Conservation (phyloP, 2,797 vertebrate species). For the Acipenser ruthenus region DNA sequence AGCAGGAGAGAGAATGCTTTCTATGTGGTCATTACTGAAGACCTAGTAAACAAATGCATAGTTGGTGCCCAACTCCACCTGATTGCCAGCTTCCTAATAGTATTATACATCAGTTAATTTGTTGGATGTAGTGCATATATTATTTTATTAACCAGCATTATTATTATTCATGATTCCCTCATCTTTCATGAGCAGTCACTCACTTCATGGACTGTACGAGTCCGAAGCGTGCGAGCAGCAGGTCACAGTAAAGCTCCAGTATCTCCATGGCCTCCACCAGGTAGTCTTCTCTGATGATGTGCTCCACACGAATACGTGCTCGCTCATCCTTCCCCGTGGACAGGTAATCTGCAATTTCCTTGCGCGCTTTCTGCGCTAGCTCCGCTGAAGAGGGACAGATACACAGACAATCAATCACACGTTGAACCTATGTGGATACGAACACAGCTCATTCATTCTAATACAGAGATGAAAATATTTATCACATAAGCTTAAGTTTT, state of each 20-base stretch:
- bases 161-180: too few species aligned
- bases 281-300: constrained; percentile 97
- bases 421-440: neutral
- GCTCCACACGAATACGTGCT: constrained; percentile 91
- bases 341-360: constrained; percentile 95
- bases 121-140: too few species aligned
- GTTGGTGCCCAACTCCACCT: too few species aligned
- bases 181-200: constrained; percentile 32
- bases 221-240: constrained; percentile 86
- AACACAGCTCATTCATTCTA: too few species aligned
- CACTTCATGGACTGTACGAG: constrained; percentile 98
- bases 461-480: too few species aligned
- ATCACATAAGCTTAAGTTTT: constrained; percentile 5
- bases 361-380: constrained; percentile 90
- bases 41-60: too few species aligned
- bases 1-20: too few species aligned
- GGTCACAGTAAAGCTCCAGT: constrained; percentile 91
- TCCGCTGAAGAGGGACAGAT: constrained; percentile 64
- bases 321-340: constrained; percentile 89
- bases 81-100: too few species aligned
- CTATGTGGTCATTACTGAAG: too few species aligned
- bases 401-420: constrained; percentile 9
- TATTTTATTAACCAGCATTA: too few species aligned
- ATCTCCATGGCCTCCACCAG: constrained; percentile 99
- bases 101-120: too few species aligned